Conservation (phyloP, 2,797 vertebrate species). For the Dromococcyx pavoninus region DNA sequence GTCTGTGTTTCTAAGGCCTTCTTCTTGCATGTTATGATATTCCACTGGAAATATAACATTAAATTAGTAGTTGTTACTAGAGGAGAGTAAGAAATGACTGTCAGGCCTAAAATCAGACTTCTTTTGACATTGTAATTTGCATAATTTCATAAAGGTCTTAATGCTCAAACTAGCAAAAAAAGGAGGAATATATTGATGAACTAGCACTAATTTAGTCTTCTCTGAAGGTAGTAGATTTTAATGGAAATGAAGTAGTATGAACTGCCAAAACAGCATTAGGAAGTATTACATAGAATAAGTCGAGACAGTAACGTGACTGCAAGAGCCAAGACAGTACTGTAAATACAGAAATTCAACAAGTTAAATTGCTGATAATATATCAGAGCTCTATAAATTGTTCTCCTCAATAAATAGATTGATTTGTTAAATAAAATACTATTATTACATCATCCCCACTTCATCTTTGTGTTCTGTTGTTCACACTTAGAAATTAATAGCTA, state of each 20-base stretch:
- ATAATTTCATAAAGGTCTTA: neutral
- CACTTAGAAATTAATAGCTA: neutral
- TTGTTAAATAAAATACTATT: constrained; percentile 10
- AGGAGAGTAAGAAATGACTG: neutral
- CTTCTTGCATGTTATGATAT: neutral
- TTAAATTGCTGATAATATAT: neutral
- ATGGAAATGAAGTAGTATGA: neutral
- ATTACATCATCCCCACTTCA: neutral
- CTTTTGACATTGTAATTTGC: neutral
- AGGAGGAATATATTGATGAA: neutral
- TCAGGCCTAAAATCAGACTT: neutral
- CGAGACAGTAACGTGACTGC: neutral
- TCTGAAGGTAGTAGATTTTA: neutral
- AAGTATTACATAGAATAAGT: neutral
- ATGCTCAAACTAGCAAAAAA: neutral
- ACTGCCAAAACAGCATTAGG: neutral
- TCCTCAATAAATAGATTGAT: constrained; percentile 33
- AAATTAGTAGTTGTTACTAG: neutral
- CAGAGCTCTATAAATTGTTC: constrained; percentile 19
- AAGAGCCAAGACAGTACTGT: neutral
- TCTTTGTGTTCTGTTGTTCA: neutral
- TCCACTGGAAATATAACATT: neutral
- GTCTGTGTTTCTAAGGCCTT: accelerated
- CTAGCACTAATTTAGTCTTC: neutral
- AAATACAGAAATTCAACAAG: neutral